These are phyloP conservation scores for Saccostrea cuccullata DNA, from an alignment of 1,140 invertebrate species.

Conservation along the genomic window DNA sequence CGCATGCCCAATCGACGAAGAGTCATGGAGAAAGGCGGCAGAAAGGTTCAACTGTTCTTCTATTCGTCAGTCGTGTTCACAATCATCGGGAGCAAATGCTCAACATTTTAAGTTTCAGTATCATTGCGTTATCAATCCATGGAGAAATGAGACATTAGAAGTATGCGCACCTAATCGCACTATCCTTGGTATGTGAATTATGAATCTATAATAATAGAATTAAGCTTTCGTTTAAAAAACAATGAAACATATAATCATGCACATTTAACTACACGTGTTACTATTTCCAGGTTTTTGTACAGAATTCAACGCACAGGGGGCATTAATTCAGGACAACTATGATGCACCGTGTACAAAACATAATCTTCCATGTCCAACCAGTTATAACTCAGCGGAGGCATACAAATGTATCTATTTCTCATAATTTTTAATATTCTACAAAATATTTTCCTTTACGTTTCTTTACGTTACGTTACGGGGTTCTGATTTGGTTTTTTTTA, in stretches of 20 bases:
- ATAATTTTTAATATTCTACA: no score
- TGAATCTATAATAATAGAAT: no score
- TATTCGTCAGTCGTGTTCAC: background rate
- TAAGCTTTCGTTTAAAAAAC: no score
- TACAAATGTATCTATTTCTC: background rate
- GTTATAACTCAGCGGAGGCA: constrained; percentile 3
- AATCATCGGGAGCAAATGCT: background rate
- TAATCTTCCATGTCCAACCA: background rate
- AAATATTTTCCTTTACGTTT: no score
- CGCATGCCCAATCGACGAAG: background rate
- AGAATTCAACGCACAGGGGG: background rate
- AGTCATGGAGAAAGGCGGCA: background rate
- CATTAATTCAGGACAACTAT: constrained; percentile 4
- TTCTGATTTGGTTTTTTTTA: no score
- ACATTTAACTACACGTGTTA: background rate
- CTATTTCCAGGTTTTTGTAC: background rate
- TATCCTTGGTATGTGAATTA: background rate
- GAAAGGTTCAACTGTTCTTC: background rate
- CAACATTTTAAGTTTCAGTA: constrained; percentile 8
- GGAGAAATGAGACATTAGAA: background rate
- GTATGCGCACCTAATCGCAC: constrained; percentile 9
- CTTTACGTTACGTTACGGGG: no score
- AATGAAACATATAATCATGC: no score
- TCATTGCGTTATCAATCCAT: background rate
- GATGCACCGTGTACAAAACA: background rate